Conservation (phyloP, 2,888 invertebrate genomes). For the Aleiodes leptofemur region DNA sequence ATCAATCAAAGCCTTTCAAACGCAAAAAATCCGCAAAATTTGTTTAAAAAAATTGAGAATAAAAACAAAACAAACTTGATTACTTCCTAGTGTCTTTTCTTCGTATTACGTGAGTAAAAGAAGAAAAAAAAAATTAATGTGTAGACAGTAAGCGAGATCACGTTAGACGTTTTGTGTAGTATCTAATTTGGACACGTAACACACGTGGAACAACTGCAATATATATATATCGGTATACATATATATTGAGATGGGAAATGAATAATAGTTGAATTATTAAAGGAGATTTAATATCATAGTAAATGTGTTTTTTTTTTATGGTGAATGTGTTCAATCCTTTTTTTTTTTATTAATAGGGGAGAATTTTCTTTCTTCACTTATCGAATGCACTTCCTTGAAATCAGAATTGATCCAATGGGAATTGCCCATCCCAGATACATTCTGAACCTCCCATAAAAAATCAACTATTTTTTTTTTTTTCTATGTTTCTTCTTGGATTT, state of each 20-base stretch:
- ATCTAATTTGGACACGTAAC: slow-evolving; percentile 35
- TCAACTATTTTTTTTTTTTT: not conserved
- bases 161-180: slow-evolving; percentile 4
- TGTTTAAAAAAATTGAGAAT: not conserved
- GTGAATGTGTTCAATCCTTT: too few relatives aligned
- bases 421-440: slow-evolving; percentile 7
- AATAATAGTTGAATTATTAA: too few relatives aligned
- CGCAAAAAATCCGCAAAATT: not conserved
- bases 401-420: not conserved
- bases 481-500: not conserved
- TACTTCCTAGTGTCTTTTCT: slow-evolving; percentile 39
- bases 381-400: slow-evolving; percentile 16
- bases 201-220: slow-evolving; percentile 8
- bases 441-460: too few relatives aligned
- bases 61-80: slow-evolving; percentile 16
- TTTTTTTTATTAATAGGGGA: too few relatives aligned
- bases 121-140: not conserved
- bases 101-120: slow-evolving; percentile 53
- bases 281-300: too few relatives aligned
- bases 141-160: slow-evolving; percentile 18
- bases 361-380: too few relatives aligned
- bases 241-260: not conserved
- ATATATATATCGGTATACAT: not conserved
- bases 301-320: too few relatives aligned
- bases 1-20: too few relatives aligned